Evolutionary conservation across 2,888 invertebrate genomes (phyloP).

Genomic region (Yponomeuta sedellus): DNA sequence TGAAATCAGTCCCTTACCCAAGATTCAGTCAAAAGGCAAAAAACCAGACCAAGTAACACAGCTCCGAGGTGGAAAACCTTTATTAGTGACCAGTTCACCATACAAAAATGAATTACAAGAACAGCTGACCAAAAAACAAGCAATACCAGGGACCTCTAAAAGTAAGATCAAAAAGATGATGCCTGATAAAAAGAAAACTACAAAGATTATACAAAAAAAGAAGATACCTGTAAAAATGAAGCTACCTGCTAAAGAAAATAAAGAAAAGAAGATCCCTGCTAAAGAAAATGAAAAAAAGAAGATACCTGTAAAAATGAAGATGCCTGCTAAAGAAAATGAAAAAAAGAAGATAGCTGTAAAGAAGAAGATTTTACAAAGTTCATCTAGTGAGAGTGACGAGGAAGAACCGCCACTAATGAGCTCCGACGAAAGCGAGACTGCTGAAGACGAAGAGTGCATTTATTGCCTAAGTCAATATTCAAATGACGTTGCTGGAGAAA

Average conservation of each 20-base stretch:
- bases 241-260: no score
- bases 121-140: background rate
- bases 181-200: no score
- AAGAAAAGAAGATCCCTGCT: no score
- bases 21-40: background rate
- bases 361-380: background rate
- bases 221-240: no score
- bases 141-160: background rate
- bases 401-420: background rate
- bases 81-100: conserved; percentile 4
- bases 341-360: conserved; percentile 4
- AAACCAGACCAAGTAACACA: background rate
- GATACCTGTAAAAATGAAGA: no score
- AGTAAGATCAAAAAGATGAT: conserved; percentile 5
- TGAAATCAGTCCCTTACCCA: background rate
- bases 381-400: conserved; percentile 12
- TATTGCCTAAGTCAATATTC: conserved; percentile 14
- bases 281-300: no score
- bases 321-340: conserved; percentile 1
- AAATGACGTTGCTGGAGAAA: conserved; percentile 16
- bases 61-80: background rate
- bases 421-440: conserved; percentile 6
- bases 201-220: no score
- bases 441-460: conserved; percentile 12
- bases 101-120: background rate